Percentiles rank a stretch among this genome's conserved stretches.
Conservation (phyloP, 2,888 invertebrate species). For the Tenthredo scrophulariae region DNA sequence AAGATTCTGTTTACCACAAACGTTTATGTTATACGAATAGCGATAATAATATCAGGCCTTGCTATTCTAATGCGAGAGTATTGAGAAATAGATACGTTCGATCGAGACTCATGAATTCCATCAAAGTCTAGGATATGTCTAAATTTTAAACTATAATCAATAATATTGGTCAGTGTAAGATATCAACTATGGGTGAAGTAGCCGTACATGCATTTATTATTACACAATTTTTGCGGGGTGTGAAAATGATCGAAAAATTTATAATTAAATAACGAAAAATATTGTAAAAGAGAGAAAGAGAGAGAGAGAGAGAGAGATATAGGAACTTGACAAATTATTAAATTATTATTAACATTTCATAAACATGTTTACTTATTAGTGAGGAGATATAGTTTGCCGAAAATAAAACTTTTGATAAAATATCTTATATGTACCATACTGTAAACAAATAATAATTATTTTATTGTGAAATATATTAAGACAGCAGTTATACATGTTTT, state of each 20-base stretch:
- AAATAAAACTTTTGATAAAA: background rate
- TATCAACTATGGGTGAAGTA: background rate
- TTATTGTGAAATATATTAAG: constrained; percentile 2
- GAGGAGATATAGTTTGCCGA: background rate
- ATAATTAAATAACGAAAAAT: background rate
- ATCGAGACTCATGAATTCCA: background rate
- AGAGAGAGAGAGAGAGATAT: background rate
- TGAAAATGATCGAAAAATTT: background rate
- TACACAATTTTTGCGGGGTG: background rate
- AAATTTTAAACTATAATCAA: background rate
- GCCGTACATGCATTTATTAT: background rate
- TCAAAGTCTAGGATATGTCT: background rate
- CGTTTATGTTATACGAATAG: background rate
- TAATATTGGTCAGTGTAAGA: background rate
- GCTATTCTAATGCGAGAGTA: background rate
- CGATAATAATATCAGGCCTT: constrained; percentile 27
- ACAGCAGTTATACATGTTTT: background rate
- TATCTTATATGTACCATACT: background rate
- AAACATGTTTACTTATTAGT: constrained; percentile 26
- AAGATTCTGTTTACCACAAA: constrained; percentile 44
- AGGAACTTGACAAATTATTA: constrained; percentile 9
- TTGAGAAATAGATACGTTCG: background rate
- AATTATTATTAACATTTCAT: background rate
- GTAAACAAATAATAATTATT: background rate
- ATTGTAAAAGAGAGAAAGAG: background rate